Evolutionary conservation across 2,797 vertebrate species (phyloP), one percentile per base, ranked within the genome.

Genomic region (Erpetoichthys calabaricus): DNA sequence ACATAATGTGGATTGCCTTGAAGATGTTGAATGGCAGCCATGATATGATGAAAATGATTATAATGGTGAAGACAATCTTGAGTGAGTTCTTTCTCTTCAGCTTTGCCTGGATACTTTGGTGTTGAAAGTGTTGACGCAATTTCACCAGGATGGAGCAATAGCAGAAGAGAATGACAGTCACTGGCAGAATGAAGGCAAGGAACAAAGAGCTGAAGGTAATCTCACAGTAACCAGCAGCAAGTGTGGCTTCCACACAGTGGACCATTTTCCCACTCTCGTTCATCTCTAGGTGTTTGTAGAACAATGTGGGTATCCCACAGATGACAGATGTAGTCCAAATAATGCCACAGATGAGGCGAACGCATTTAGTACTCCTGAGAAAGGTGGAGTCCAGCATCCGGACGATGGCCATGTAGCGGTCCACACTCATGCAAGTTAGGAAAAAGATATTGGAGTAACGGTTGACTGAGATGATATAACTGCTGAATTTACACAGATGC

Each of bases 391-490:
- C 81, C 73, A 84, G 75, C 57, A 77, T 75, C 7, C 76, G 83
- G 58, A 80, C 86, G 57, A 93, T 81, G 0, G 88, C 88, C 64
- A 92, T 70, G 70, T 91, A 92, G 59, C 91, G 89, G 63, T 92
- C 91, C 45, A 89, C 66, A 4, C 89, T 90, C 86, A 93, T 85
- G 71, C 87, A 87, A 0, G 85, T 85, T 62, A 93, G 88, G 57
- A 94, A 89, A 64, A 87, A 82, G 63, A 90, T 86, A 72, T 89
- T 91, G 63, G 91, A 89, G 73, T 85, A 86, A 67, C 89, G 89
- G 66, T 90, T 91, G 57, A 86, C 79, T 0, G 86, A 73, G 3
- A 92, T 81, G n/a, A 77, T 58, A 61, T 85, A 92, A 73, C 86
- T 83, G 76, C 90, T 92, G 7, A 88, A 57, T 64, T 83, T 89